Evolutionary conservation across 2,888 invertebrate species (phyloP), one percentile per base, ranked within the genome.

Genomic region (Euzophera pinguis): DNA sequence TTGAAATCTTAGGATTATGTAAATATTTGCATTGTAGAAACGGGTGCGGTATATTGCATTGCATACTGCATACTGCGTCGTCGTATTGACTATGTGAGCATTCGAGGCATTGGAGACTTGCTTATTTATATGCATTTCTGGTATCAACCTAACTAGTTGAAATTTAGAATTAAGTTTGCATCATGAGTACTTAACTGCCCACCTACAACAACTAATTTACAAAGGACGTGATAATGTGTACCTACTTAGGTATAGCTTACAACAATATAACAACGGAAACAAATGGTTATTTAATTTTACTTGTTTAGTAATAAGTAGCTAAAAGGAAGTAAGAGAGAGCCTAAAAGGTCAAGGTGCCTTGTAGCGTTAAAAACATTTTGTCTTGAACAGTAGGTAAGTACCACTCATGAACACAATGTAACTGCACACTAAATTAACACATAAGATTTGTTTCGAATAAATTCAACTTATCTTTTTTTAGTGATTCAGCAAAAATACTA

Each of bases 1-100:
- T 48, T 48, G 27, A 38, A 48, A 37, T 48, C 38, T 48, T 7
- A 9, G 27, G 37, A 48, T 48, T 48, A 37, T 48, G 48, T 38
- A 48, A 48, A 48, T 48, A 48, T 38, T 38, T 34, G 45, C 45
- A 45, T 45, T 45, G 32, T 16, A 5, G 16, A 45, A 12, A 32
- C 45, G 32, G 45, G 10, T 16, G 29, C 45, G 27, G 42, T 27
- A 12, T 27, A 8, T 29, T 3, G 45, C 14, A 45, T 45, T 45
- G 14, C 5, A 34, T 32, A 45, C 32, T 16, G 32, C 32, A 13
- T 12, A 8, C 12, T 45, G 32, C 17, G 8, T 2, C 7, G 3
- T 43, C 14, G 29, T 9, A 45, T 45, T 45, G n/a, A n/a, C 45
- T 32, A 29, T 9, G 14, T 27, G 27, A n/a, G 8, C n/a, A n/a